phyloP scores from a whole-genome alignment of 2,888 invertebrate genomes.

The Lissocephala sabroskyi region DNA sequence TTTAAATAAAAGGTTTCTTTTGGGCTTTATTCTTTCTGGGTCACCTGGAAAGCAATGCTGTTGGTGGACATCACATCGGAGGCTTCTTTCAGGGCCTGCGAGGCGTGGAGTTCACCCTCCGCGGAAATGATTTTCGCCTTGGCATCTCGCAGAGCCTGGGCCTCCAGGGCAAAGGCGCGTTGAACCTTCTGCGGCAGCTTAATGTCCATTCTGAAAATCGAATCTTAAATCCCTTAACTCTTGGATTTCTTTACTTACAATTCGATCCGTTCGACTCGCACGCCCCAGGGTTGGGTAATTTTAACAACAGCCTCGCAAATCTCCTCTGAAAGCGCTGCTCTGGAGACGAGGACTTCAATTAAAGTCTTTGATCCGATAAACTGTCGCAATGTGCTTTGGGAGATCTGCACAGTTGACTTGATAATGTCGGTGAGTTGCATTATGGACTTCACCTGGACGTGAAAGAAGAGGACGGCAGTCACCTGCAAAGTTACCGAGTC shows the following conservation, averaged over 20 bases:
- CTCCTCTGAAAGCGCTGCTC: conserved; percentile 91
- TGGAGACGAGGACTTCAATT: conserved; percentile 91
- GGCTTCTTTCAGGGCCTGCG: conserved; percentile 86
- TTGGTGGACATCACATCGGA: conserved; percentile 85
- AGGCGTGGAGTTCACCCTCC: conserved; percentile 88
- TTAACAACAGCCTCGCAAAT: conserved; percentile 85
- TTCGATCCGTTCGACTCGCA: conserved; percentile 95
- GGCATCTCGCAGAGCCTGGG: conserved; percentile 85
- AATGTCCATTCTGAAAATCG: conserved; percentile 80
- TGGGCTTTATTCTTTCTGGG: too few relatives aligned
- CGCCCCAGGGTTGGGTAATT: conserved; percentile 91
- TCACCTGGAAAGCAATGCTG: conserved; percentile 79
- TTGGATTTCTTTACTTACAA: conserved; percentile 78
- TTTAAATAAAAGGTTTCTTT: too few relatives aligned
- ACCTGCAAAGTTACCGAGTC: conserved; percentile 96
- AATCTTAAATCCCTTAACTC: not conserved
- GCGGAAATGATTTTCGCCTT: conserved; percentile 78
- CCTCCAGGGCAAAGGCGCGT: conserved; percentile 88
- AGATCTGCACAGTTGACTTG: conserved; percentile 86
- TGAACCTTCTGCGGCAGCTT: conserved; percentile 84
- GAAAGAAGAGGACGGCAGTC: conserved; percentile 90
- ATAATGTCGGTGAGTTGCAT: conserved; percentile 84
- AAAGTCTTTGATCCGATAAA: conserved; percentile 94
- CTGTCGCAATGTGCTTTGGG: conserved; percentile 89
- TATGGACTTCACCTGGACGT: conserved; percentile 85